Conservation (phyloP, 1,140 invertebrate genomes). For the Zelostemma sp. region DNA sequence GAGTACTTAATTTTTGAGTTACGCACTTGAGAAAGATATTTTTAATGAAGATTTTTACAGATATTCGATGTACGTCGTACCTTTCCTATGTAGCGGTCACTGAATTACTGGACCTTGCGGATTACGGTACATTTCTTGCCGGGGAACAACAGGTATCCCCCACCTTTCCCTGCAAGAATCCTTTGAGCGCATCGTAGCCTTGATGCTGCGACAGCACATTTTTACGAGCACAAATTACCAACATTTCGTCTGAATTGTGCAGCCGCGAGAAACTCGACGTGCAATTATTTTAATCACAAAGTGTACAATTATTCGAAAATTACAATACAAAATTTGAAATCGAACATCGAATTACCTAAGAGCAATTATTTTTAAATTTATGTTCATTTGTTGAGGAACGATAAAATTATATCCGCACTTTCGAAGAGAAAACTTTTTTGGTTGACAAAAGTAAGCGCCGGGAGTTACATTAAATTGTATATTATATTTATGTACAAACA, state of each 20-base stretch:
- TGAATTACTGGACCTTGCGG: slow-evolving; percentile 43
- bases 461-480: neutral
- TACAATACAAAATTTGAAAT: too few relatives aligned
- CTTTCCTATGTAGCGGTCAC: slow-evolving; percentile 39
- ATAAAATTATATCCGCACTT: too few relatives aligned
- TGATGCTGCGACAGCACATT: slow-evolving; percentile 34
- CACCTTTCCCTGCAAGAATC: slow-evolving; percentile 24
- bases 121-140: slow-evolving; percentile 39
- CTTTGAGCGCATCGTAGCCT: slow-evolving; percentile 36
- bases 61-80: slow-evolving; percentile 19
- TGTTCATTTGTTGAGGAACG: too few relatives aligned
- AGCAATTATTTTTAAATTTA: too few relatives aligned
- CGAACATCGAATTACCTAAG: too few relatives aligned
- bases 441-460: too few relatives aligned
- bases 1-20: neutral
- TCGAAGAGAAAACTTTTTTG: too few relatives aligned
- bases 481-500: slow-evolving; percentile 5
- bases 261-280: too few relatives aligned
- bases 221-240: slow-evolving; percentile 7
- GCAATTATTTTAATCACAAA: too few relatives aligned
- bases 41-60: too few relatives aligned
- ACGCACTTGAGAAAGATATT: neutral
- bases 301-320: too few relatives aligned
- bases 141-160: slow-evolving; percentile 40
- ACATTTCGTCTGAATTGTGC: too few relatives aligned